Percentiles rank a stretch among this genome's conserved stretches.
These are phyloP conservation scores for Cydia amplana DNA, from an alignment of 1,140 invertebrate genomes.

Conservation along the genomic window DNA sequence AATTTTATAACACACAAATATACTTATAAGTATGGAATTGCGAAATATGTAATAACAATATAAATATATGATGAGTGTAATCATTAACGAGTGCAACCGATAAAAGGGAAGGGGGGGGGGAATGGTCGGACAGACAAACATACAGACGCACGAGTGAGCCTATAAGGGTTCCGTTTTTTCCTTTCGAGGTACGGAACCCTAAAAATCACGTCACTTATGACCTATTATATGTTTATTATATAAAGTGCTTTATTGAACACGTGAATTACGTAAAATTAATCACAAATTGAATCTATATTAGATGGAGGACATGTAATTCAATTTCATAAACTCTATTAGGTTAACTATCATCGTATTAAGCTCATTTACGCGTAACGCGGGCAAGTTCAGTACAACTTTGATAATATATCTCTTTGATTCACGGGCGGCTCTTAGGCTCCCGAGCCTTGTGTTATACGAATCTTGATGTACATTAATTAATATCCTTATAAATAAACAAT, in stretches of 20 bases:
- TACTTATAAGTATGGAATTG: too few relatives aligned
- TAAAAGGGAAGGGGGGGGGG: too few relatives aligned
- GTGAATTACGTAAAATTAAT: constrained; percentile 14
- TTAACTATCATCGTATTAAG: constrained; percentile 11
- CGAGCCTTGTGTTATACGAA: neutral
- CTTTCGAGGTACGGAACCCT: too few relatives aligned
- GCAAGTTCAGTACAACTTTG: constrained; percentile 10
- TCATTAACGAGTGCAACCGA: too few relatives aligned
- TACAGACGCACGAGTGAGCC: too few relatives aligned
- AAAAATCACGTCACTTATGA: neutral
- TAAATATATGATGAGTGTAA: too few relatives aligned
- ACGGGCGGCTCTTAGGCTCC: neutral
- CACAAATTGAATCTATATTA: constrained; percentile 17
- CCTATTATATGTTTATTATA: neutral
- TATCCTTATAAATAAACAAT: neutral
- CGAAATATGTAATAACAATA: too few relatives aligned
- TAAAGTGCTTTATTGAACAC: too few relatives aligned
- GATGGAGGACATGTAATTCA: neutral
- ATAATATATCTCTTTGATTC: constrained; percentile 31
- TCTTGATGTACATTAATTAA: neutral
- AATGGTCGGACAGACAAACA: too few relatives aligned
- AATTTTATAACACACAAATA: too few relatives aligned
- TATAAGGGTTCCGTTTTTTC: too few relatives aligned
- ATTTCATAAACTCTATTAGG: constrained; percentile 8
- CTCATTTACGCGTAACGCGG: constrained; percentile 3